These are phyloP conservation scores for Brachypteracias leptosomus DNA, from an alignment of 2,113 vertebrate species.

Conservation along the genomic window DNA sequence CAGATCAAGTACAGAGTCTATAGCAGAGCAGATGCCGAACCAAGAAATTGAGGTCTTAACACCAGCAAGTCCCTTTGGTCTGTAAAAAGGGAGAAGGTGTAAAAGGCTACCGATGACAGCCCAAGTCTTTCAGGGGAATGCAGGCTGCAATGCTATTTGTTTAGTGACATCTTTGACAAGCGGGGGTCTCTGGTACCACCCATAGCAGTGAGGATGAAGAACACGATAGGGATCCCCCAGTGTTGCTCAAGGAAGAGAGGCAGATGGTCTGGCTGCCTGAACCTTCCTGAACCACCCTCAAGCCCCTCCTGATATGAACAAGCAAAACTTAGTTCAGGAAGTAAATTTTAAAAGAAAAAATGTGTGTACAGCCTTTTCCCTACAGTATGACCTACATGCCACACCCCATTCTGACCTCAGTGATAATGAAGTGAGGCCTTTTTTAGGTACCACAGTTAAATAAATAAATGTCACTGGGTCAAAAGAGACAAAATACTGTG, in stretches of 20 bases:
- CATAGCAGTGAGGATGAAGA: background rate
- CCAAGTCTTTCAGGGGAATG: background rate
- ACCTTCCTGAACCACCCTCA: background rate
- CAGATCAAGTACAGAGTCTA: background rate
- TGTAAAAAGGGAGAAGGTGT: background rate
- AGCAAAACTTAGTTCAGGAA: background rate
- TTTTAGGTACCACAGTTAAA: background rate
- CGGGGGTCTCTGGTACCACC: background rate
- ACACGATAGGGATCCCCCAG: accelerated
- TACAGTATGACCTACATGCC: accelerated
- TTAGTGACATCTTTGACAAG: background rate
- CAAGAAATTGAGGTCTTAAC: background rate
- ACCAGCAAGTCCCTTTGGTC: background rate
- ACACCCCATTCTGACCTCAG: background rate
- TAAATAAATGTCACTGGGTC: background rate
- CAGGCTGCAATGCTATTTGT: background rate
- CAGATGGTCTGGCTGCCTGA: accelerated
- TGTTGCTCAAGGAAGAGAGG: background rate
- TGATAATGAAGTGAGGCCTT: background rate
- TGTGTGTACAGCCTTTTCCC: background rate
- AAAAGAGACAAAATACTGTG: background rate
- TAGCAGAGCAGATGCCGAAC: background rate
- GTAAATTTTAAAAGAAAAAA: background rate
- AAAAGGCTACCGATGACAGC: background rate
- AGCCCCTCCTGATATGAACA: background rate